phyloP scores from a whole-genome alignment of 2,113 vertebrate species.

The Illadopsis cleaveri region DNA sequence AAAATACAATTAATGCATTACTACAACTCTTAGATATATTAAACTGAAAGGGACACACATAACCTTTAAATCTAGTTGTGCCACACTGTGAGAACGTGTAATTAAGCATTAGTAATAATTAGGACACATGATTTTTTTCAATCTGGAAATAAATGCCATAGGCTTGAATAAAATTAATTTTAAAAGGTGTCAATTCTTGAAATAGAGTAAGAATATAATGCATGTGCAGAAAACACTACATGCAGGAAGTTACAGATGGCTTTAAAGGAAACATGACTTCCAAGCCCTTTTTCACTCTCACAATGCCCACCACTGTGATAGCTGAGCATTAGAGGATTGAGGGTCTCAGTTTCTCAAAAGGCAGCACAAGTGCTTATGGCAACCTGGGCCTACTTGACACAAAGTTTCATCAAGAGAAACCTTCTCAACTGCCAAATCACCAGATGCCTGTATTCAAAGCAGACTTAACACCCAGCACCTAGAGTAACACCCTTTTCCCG shows the following conservation, averaged over 20 bases:
- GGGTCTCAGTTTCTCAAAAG: not conserved
- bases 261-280: not conserved
- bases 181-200: not conserved
- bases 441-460: not conserved
- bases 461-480: not conserved
- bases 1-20: not conserved
- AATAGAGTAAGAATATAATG: not conserved
- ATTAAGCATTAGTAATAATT: not conserved
- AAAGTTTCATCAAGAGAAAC: not conserved
- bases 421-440: not conserved
- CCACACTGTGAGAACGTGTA: not conserved
- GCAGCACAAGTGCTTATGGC: not conserved
- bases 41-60: not conserved
- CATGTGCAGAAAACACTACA: not conserved
- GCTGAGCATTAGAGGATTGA: not conserved
- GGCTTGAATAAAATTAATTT: not conserved
- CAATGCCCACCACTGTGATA: fast-evolving
- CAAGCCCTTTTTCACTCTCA: not conserved
- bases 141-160: not conserved
- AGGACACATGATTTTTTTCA: not conserved
- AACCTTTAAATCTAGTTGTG: not conserved
- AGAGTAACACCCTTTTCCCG: not conserved
- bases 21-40: not conserved
- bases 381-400: not conserved
- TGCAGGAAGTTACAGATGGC: not conserved